These are phyloP conservation scores for Cryptocheilus praepositus DNA, from an alignment of 2,888 invertebrate genomes.

Conservation along the genomic window DNA sequence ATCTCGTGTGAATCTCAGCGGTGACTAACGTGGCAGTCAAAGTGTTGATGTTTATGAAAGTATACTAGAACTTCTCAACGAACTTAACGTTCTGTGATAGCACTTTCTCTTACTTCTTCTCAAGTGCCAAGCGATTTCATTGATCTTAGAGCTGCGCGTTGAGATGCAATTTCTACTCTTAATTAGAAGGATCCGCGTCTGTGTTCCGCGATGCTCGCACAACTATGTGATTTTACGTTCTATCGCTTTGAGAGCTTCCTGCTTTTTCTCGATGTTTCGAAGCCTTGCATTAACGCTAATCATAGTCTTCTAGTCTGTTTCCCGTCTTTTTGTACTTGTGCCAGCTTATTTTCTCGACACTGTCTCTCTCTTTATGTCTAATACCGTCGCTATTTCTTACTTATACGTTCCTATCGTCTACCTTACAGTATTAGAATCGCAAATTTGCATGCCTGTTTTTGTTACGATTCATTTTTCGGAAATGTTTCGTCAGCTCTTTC, in stretches of 20 bases:
- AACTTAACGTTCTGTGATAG: constrained; percentile 53
- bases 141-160: background rate
- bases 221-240: constrained; percentile 15
- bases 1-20: too few relatives aligned
- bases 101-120: constrained; percentile 20
- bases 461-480: constrained; percentile 41
- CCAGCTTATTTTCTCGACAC: constrained; percentile 9
- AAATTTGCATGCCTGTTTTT: constrained; percentile 52
- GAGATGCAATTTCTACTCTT: background rate
- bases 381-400: background rate
- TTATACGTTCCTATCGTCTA: constrained; percentile 32
- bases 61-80: constrained; percentile 41
- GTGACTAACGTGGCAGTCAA: too few relatives aligned
- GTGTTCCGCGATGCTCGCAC: background rate
- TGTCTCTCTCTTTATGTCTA: background rate
- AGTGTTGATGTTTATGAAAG: constrained; percentile 26
- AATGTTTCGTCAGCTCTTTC: constrained; percentile 13
- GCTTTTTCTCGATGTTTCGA: constrained; percentile 3
- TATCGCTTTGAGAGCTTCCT: constrained; percentile 15
- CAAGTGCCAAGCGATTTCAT: constrained; percentile 24
- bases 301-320: constrained; percentile 12
- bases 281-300: constrained; percentile 11
- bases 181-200: background rate
- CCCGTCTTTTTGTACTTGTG: constrained; percentile 11
- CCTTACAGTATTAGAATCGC: constrained; percentile 60